Conservation (phyloP, 1,140 invertebrate species). For the Akabosia matsudoensis region DNA sequence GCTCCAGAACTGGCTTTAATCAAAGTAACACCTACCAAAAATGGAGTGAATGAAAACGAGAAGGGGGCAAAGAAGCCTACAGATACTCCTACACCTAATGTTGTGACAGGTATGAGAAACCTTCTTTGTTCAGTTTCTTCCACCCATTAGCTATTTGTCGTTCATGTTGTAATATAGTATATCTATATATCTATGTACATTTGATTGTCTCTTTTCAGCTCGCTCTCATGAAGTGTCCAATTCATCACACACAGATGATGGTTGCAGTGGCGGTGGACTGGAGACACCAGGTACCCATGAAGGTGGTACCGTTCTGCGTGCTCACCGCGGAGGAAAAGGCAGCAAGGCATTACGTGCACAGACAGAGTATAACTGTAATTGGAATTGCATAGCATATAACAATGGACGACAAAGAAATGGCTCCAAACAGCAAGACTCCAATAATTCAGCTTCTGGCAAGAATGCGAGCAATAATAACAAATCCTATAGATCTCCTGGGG, state of each 20-base stretch:
- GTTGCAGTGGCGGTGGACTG: background rate
- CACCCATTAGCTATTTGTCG: no score
- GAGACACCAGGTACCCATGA: background rate
- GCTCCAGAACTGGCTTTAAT: conserved; percentile 39
- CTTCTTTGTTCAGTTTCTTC: no score
- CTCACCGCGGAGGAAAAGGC: conserved; percentile 47
- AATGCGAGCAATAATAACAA: background rate
- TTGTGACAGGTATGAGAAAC: no score
- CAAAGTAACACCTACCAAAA: conserved; percentile 26
- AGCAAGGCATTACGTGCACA: conserved; percentile 26
- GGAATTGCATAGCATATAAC: conserved; percentile 33
- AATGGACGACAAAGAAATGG: conserved; percentile 12
- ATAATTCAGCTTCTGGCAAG: background rate
- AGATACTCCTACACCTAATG: background rate
- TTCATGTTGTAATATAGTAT: no score
- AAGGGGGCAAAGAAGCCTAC: background rate
- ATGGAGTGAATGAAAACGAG: conserved; percentile 20
- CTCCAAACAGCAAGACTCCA: background rate
- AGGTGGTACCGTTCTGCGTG: conserved; percentile 44
- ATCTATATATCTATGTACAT: no score
- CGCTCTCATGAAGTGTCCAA: conserved; percentile 37
- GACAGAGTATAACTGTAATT: conserved; percentile 31
- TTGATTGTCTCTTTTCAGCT: conserved; percentile 30
- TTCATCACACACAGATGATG: conserved; percentile 38
- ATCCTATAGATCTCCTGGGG: background rate